These are phyloP conservation scores for Physella acuta DNA, from an alignment of 1,140 invertebrate species.

Conservation along the genomic window DNA sequence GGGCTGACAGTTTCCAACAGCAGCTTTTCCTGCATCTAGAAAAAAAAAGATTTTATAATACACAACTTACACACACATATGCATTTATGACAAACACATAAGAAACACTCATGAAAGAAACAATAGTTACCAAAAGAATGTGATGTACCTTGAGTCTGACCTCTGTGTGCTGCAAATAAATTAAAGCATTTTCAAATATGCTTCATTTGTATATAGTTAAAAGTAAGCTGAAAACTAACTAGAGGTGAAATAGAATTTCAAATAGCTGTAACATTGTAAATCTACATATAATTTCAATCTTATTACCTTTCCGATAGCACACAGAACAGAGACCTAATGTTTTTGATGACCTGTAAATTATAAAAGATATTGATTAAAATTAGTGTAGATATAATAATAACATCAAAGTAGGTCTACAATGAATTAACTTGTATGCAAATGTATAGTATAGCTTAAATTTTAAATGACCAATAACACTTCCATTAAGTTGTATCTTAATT, in stretches of 20 bases:
- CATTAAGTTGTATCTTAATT: too few species aligned
- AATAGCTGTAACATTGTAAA: too few species aligned
- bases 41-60: background rate
- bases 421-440: too few species aligned
- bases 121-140: background rate
- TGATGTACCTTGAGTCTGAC: constrained; percentile 2
- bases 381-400: too few species aligned
- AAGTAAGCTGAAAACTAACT: background rate
- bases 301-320: constrained; percentile 39
- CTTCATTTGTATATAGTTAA: too few species aligned
- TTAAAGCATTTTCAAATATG: too few species aligned
- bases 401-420: too few species aligned
- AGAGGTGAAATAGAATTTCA: background rate
- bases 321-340: constrained; percentile 39
- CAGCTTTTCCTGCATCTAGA: constrained; percentile 5
- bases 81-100: background rate
- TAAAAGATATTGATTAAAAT: constrained; percentile 17
- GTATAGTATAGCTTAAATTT: too few species aligned
- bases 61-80: background rate
- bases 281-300: too few species aligned
- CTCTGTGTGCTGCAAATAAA: constrained; percentile 6
- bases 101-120: background rate
- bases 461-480: too few species aligned
- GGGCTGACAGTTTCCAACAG: constrained; percentile 8
- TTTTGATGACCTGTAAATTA: constrained; percentile 30